These are phyloP conservation scores for Papilio polyxenes DNA, from an alignment of 1,140 invertebrate species.

Conservation along the genomic window DNA sequence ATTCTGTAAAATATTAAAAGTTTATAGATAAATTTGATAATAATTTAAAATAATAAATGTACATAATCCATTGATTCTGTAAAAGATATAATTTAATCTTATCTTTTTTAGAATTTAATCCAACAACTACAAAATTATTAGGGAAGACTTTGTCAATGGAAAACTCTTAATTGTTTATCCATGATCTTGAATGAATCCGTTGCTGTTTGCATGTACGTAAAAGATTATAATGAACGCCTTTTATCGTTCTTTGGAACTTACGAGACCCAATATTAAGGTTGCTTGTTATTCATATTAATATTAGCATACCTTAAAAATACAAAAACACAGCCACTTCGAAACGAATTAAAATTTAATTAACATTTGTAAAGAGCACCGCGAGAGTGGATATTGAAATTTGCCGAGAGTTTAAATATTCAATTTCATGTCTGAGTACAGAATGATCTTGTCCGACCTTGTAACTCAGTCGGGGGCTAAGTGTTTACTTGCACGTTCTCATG, in stretches of 20 bases:
- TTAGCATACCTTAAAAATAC: slow-evolving; percentile 12
- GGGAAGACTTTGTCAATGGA: too few species aligned
- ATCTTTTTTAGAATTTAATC: too few species aligned
- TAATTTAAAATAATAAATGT: not conserved
- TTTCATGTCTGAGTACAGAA: not conserved
- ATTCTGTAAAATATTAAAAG: not conserved
- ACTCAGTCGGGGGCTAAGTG: slow-evolving; percentile 27
- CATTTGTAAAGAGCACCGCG: slow-evolving; percentile 29
- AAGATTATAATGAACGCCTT: not conserved
- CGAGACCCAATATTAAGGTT: not conserved
- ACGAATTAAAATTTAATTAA: slow-evolving; percentile 33
- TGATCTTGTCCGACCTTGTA: slow-evolving; percentile 37
- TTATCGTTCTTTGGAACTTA: not conserved
- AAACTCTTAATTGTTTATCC: too few species aligned
- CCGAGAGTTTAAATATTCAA: slow-evolving; percentile 32
- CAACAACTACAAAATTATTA: too few species aligned
- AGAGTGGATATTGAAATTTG: slow-evolving; percentile 21
- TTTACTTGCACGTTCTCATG: slow-evolving; percentile 25
- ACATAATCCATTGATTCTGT: too few species aligned
- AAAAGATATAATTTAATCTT: too few species aligned
- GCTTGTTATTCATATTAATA: slow-evolving; percentile 1
- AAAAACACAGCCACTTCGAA: not conserved
- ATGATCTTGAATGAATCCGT: too few species aligned
- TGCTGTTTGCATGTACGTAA: not conserved
- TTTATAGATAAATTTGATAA: not conserved